Evolutionary conservation across 2,888 invertebrate genomes (phyloP).

Genomic region (Anoplius nigerrimus): DNA sequence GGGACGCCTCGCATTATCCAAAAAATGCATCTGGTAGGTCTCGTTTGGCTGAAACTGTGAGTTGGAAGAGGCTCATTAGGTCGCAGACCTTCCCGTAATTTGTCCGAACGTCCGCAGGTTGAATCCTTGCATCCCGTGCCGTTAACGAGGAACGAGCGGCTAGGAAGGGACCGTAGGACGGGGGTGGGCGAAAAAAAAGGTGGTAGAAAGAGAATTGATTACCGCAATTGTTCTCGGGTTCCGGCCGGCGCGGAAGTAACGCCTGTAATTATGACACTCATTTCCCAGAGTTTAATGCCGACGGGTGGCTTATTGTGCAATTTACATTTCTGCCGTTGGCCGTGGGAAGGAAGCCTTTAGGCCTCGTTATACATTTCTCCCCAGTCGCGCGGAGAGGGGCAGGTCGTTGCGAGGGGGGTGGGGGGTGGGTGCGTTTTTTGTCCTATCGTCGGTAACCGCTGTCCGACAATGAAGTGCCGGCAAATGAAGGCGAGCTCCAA

Average conservation of each 20-base stretch:
- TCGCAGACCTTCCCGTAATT: too few species aligned
- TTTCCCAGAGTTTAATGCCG: slow-evolving; percentile 26
- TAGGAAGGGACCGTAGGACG: too few species aligned
- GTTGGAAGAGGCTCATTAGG: background rate
- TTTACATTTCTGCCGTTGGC: background rate
- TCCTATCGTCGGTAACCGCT: background rate
- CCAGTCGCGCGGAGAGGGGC: background rate
- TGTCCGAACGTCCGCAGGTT: background rate
- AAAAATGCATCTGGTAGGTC: background rate
- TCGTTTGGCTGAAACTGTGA: too few species aligned
- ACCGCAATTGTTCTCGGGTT: slow-evolving; percentile 47
- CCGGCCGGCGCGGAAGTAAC: slow-evolving; percentile 52
- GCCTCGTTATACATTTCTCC: background rate
- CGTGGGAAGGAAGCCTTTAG: background rate
- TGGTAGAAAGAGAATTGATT: slow-evolving; percentile 46
- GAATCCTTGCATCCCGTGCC: background rate
- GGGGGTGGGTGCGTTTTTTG: too few species aligned
- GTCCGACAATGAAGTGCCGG: background rate
- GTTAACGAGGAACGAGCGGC: slow-evolving; percentile 20
- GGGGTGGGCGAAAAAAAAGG: slow-evolving; percentile 18
- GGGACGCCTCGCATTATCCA: too few species aligned
- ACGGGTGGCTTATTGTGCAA: background rate
- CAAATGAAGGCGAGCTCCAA: too few species aligned
- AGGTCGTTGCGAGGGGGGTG: too few species aligned
- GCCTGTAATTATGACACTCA: slow-evolving; percentile 41